phyloP scores from a whole-genome alignment of 2,113 vertebrate genomes.

The Pitta sordida region DNA sequence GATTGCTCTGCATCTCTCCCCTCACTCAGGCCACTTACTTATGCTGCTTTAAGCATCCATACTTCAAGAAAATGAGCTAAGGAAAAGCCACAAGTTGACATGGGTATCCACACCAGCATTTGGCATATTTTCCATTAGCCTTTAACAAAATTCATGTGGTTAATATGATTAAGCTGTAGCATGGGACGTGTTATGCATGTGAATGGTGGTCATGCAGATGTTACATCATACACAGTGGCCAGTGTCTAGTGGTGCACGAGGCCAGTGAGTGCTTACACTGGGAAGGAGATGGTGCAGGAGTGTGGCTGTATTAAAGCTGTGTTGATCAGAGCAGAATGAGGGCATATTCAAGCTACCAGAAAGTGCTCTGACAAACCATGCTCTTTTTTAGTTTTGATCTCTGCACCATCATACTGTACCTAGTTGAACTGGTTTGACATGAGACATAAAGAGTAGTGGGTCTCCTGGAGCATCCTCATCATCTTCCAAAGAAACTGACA shows the following conservation, averaged over 20 bases:
- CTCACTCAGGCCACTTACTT: not conserved
- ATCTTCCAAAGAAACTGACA: slow-evolving; percentile 65
- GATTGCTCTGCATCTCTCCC: not conserved
- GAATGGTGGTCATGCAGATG: not conserved
- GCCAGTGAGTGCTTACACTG: not conserved
- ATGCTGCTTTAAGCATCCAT: not conserved
- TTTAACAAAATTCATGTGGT: not conserved
- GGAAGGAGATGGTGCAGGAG: not conserved
- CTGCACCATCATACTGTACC: slow-evolving; percentile 54
- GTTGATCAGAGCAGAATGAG: not conserved
- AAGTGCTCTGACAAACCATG: not conserved
- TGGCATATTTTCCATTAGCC: not conserved
- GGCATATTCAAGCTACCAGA: not conserved
- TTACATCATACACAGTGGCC: not conserved
- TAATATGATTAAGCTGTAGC: not conserved
- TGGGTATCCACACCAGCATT: not conserved
- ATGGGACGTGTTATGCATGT: not conserved
- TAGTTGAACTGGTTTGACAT: slow-evolving; percentile 63
- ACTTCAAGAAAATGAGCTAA: not conserved
- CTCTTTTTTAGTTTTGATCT: not conserved
- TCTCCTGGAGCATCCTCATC: slow-evolving; percentile 64
- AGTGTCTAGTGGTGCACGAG: not conserved
- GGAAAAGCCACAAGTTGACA: not conserved
- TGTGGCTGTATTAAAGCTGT: not conserved
- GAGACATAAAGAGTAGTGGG: slow-evolving; percentile 66